A percentile compares a stretch with the other conserved stretches of the same genome.
Conservation (phyloP, 2,113 vertebrate species). For the Vicugna pacos region DNA sequence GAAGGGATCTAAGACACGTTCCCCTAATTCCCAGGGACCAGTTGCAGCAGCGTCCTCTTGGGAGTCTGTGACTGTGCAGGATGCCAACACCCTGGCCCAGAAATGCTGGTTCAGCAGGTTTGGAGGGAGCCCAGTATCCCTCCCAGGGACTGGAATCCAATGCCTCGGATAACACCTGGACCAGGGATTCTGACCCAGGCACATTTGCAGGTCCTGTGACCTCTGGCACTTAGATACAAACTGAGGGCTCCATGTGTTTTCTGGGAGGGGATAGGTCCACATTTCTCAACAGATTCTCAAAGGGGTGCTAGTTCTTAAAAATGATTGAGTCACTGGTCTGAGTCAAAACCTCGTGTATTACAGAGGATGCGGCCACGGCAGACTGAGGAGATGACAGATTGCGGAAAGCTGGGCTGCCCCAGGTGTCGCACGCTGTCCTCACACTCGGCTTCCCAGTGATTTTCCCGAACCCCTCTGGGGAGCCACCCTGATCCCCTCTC, state of each 20-base stretch:
- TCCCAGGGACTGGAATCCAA: neutral
- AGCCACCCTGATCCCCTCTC: neutral
- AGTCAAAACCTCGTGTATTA: neutral
- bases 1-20: neutral
- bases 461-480: neutral
- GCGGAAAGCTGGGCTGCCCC: neutral
- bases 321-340: neutral
- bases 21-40: too few relatives aligned
- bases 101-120: neutral
- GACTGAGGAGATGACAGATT: neutral
- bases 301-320: neutral
- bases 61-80: too few relatives aligned
- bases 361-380: rapidly evolving
- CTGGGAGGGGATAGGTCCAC: neutral
- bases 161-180: neutral
- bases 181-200: neutral
- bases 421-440: rapidly evolving
- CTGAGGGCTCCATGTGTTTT: neutral
- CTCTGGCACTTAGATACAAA: neutral
- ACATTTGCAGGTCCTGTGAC: neutral
- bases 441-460: rapidly evolving
- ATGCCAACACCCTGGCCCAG: neutral
- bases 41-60: neutral
- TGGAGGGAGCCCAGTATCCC: neutral
- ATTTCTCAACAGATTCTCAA: neutral